Evolutionary conservation across 2,888 invertebrate genomes (phyloP).

Genomic region (Trypoxylon attenuatum): DNA sequence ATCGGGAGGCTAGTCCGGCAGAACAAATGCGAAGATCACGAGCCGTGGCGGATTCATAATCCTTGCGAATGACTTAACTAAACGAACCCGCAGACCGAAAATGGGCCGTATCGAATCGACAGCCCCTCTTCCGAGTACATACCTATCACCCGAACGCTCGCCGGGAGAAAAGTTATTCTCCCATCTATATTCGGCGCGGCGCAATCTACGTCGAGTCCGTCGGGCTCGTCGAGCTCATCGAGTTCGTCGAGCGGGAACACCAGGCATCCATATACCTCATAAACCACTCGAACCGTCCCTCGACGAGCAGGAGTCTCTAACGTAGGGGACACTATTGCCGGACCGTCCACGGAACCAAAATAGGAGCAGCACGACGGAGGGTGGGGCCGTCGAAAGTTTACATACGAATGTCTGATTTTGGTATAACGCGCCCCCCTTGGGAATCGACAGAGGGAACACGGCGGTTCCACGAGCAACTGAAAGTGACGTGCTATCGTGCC

Average conservation of each 20-base stretch:
- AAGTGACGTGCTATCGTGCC: slow-evolving; percentile 60
- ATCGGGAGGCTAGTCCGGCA: not conserved
- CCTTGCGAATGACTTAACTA: slow-evolving; percentile 67
- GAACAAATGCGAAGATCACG: slow-evolving; percentile 37
- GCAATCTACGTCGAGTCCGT: slow-evolving; percentile 50
- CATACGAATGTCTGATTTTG: slow-evolving; percentile 69
- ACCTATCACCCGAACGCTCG: slow-evolving; percentile 18
- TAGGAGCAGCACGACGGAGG: slow-evolving; percentile 24
- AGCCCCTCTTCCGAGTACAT: slow-evolving; percentile 25
- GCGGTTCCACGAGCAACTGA: slow-evolving; percentile 46
- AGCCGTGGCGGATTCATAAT: slow-evolving; percentile 64
- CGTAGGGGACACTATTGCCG: slow-evolving; percentile 36
- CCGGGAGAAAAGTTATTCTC: slow-evolving; percentile 54
- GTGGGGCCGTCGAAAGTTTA: slow-evolving; percentile 61
- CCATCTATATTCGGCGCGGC: slow-evolving; percentile 61
- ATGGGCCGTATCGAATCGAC: slow-evolving; percentile 62
- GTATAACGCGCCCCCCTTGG: slow-evolving; percentile 35
- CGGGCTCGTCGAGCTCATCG: slow-evolving; percentile 45
- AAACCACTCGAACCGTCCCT: slow-evolving; percentile 59
- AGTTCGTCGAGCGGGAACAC: slow-evolving; percentile 40
- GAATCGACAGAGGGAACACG: slow-evolving; percentile 27
- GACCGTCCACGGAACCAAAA: slow-evolving; percentile 35
- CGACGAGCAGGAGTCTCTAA: slow-evolving; percentile 40
- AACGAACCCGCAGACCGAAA: slow-evolving; percentile 62
- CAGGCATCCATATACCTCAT: slow-evolving; percentile 50